Percentiles rank a stretch among this genome's conserved stretches.
phyloP scores from a whole-genome alignment of 2,888 invertebrate genomes.

The Agrotis puta region DNA sequence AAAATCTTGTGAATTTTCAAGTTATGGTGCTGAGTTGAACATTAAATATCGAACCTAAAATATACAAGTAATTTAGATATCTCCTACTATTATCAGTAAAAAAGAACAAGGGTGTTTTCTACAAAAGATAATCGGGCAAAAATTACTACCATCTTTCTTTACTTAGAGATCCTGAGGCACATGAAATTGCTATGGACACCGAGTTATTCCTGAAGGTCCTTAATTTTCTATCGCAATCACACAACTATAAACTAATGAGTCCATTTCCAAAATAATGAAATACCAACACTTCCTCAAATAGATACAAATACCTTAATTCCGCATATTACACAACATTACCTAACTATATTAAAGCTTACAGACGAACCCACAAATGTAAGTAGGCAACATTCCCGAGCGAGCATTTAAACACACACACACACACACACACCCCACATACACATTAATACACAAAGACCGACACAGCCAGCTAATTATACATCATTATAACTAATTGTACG shows the following conservation, averaged over 20 bases:
- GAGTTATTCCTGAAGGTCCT: background rate
- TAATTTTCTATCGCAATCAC: background rate
- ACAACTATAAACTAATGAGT: background rate
- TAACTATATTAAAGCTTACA: constrained; percentile 53
- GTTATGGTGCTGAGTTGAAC: no score
- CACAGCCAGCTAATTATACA: constrained; percentile 86
- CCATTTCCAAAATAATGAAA: constrained; percentile 13
- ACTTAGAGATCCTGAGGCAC: no score
- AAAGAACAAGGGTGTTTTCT: background rate
- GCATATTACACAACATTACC: constrained; percentile 40
- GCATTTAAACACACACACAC: constrained; percentile 49
- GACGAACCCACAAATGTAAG: constrained; percentile 55
- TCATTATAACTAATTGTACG: constrained; percentile 90
- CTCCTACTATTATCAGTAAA: background rate
- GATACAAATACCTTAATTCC: constrained; percentile 33
- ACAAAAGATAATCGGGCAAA: no score
- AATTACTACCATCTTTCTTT: no score
- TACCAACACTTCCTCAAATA: constrained; percentile 21
- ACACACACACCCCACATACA: constrained; percentile 12
- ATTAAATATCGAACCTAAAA: no score
- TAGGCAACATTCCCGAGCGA: constrained; percentile 57
- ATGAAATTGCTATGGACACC: no score
- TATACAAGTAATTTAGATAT: background rate
- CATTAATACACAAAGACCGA: constrained; percentile 62
- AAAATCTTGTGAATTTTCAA: no score